phyloP scores from a whole-genome alignment of 2,888 invertebrate genomes.

The Proisotoma minuta region DNA sequence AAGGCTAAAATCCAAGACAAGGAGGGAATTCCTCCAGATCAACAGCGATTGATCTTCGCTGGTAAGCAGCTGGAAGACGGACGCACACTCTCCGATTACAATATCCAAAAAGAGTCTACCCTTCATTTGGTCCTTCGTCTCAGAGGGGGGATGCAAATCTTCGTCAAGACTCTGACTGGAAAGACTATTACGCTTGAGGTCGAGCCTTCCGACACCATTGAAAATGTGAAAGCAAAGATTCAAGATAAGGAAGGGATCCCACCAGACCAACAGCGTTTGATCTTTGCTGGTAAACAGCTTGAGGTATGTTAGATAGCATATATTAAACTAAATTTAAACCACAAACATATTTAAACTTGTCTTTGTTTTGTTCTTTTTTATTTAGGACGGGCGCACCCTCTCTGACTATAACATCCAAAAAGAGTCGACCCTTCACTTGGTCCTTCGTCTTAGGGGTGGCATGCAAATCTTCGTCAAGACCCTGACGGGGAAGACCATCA shows the following conservation, averaged over 20 bases:
- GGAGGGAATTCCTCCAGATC: constrained; percentile 74
- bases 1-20: constrained; percentile 86
- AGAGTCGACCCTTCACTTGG: constrained; percentile 77
- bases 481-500: constrained; percentile 90
- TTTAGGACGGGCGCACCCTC: constrained; percentile 59
- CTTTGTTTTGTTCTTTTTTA: too few relatives aligned
- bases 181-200: constrained; percentile 93
- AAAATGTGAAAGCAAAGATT: constrained; percentile 91
- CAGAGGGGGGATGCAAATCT: constrained; percentile 97
- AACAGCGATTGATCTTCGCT: constrained; percentile 70
- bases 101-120: constrained; percentile 67
- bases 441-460: constrained; percentile 85
- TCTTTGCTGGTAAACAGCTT: constrained; percentile 61
- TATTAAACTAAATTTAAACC: too few relatives aligned
- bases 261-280: constrained; percentile 80
- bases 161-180: constrained; percentile 89
- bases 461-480: constrained; percentile 98
- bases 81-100: constrained; percentile 60
- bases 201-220: constrained; percentile 87
- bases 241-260: constrained; percentile 74
- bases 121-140: constrained; percentile 81
- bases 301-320: too few relatives aligned
- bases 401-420: constrained; percentile 64
- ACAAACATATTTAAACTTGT: too few relatives aligned
- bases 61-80: constrained; percentile 63